phyloP scores from a whole-genome alignment of 2,888 invertebrate species.

The Gastracanthus pulcherrimus region DNA sequence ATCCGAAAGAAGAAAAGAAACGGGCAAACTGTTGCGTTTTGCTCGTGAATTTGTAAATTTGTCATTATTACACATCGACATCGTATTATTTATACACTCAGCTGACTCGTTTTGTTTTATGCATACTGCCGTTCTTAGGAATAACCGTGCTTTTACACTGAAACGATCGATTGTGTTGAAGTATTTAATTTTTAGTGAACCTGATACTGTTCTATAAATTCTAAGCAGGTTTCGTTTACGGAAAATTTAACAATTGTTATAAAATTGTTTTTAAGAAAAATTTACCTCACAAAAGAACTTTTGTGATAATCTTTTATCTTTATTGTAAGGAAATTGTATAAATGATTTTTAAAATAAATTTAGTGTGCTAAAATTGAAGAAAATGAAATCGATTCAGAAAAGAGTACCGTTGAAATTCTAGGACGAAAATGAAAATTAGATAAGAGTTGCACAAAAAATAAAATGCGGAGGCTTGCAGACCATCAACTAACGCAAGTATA shows the following conservation, averaged over 20 bases:
- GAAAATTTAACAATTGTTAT: neutral
- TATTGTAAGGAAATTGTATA: neutral
- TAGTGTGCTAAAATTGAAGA: constrained; percentile 10
- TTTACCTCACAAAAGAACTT: neutral
- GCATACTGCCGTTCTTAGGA: constrained; percentile 32
- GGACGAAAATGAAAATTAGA: neutral
- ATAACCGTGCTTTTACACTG: constrained; percentile 25
- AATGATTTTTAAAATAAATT: neutral
- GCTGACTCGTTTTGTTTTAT: constrained; percentile 32
- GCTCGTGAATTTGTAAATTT: constrained; percentile 21
- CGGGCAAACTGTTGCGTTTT: neutral
- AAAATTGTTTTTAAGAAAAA: constrained; percentile 4
- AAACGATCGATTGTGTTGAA: constrained; percentile 12
- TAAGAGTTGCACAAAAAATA: constrained; percentile 43
- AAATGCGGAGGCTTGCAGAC: constrained; percentile 66
- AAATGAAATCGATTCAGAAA: neutral
- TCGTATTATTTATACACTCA: constrained; percentile 17
- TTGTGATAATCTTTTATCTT: constrained; percentile 11
- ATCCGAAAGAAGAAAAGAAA: constrained; percentile 6
- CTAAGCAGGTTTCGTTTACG: neutral
- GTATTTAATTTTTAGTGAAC: constrained; percentile 18
- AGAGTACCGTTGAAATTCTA: neutral
- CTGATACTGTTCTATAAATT: constrained; percentile 12
- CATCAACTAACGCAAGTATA: constrained; percentile 73
- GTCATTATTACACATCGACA: neutral